Percentiles rank a stretch among this genome's conserved stretches.
Evolutionary conservation across 2,888 invertebrate genomes (phyloP).

Genomic region (Alcis repandata): DNA sequence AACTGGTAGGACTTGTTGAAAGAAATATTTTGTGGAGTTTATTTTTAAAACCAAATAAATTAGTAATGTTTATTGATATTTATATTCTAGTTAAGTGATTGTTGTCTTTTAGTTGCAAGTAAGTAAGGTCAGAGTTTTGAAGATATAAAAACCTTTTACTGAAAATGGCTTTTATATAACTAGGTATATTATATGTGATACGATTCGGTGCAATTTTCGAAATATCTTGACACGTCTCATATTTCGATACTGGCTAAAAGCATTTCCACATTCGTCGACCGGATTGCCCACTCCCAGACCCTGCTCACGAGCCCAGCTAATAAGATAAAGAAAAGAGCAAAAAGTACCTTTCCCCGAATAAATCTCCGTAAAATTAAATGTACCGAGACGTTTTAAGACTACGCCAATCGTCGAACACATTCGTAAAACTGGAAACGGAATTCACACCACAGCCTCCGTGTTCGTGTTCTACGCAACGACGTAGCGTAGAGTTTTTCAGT

Average conservation of each 20-base stretch:
- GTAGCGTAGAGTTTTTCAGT: conserved; percentile 29
- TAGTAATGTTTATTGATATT: too few species aligned
- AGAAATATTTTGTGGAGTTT: too few species aligned
- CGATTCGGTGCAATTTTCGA: too few species aligned
- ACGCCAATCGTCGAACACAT: conserved; percentile 52
- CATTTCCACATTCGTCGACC: conserved; percentile 16
- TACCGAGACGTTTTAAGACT: conserved; percentile 56
- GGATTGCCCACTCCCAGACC: conserved; percentile 3
- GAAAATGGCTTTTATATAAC: too few species aligned
- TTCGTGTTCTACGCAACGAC: conserved; percentile 28
- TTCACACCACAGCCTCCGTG: conserved; percentile 45
- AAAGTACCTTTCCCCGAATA: conserved; percentile 47
- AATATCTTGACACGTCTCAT: neutral
- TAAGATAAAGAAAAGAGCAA: conserved; percentile 37
- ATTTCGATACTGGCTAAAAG: conserved; percentile 6
- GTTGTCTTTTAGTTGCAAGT: too few species aligned
- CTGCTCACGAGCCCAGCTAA: conserved; percentile 25
- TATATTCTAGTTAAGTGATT: too few species aligned
- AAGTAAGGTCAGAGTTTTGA: too few species aligned
- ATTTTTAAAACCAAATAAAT: too few species aligned
- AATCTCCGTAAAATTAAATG: conserved; percentile 59
- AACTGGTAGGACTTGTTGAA: too few species aligned
- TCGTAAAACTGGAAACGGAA: conserved; percentile 53
- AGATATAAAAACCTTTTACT: too few species aligned
- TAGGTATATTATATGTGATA: too few species aligned